Conservation (phyloP, 2,888 invertebrate genomes). For the Cancer borealis region DNA sequence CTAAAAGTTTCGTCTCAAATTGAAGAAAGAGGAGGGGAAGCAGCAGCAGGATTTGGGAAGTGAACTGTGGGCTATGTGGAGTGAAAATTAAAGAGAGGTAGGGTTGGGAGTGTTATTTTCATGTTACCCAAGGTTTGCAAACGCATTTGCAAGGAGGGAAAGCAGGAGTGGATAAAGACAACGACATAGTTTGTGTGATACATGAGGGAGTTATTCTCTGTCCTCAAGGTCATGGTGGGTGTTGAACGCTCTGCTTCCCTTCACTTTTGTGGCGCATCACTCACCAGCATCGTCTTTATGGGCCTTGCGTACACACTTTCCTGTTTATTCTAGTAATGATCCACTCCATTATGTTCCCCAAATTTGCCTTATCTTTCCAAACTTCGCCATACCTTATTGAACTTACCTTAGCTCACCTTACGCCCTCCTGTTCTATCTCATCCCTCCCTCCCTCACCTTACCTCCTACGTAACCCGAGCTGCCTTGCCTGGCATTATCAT, state of each 20-base stretch:
- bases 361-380: not conserved
- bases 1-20: not conserved
- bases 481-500: not conserved
- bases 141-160: not conserved
- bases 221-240: not conserved
- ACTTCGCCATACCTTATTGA: not conserved
- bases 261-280: not conserved
- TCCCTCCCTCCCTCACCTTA: not conserved
- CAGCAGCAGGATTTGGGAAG: not conserved
- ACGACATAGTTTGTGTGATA: not conserved
- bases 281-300: not conserved
- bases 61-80: not conserved
- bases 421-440: not conserved
- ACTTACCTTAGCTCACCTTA: conserved; percentile 1
- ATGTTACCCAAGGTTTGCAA: not conserved
- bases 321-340: not conserved
- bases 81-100: not conserved
- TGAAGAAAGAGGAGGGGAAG: not conserved
- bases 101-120: not conserved
- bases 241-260: not conserved
- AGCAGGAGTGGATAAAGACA: not conserved
- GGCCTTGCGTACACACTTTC: not conserved
- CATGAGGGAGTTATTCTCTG: not conserved
- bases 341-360: not conserved
- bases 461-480: not conserved